phyloP scores from a whole-genome alignment of 2,797 vertebrate genomes.

The Oophaga sylvatica region DNA sequence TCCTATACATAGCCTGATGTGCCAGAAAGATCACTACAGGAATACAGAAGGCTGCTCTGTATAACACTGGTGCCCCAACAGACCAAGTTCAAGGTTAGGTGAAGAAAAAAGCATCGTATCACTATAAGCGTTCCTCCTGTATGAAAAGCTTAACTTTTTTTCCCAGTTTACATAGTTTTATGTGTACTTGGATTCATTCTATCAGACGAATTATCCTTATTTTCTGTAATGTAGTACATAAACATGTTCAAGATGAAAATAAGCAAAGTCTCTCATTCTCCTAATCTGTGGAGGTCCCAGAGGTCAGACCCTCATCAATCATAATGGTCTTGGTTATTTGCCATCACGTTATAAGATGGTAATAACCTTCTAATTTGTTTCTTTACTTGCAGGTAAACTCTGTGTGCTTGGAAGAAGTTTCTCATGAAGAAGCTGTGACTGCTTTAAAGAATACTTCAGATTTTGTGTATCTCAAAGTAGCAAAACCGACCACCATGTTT shows the following conservation, averaged over 20 bases:
- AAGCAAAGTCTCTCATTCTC: no score
- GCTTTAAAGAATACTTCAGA: conserved; percentile 96
- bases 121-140: background rate
- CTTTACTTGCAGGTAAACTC: conserved; percentile 84
- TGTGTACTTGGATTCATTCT: background rate
- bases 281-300: no score
- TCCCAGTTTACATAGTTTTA: background rate
- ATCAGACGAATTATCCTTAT: background rate
- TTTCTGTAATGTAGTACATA: background rate
- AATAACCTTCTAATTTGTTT: conserved; percentile 6
- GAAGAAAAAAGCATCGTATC: background rate
- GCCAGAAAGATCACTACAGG: background rate
- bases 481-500: conserved; percentile 92
- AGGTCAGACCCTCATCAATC: no score
- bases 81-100: conserved; percentile 15
- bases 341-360: background rate
- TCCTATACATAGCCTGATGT: no score
- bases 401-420: conserved; percentile 89
- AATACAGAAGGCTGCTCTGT: background rate
- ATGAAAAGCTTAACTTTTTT: background rate
- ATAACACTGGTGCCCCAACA: background rate
- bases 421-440: conserved; percentile 94
- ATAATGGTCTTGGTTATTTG: background rate
- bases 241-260: background rate
- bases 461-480: conserved; percentile 93